phyloP scores from a whole-genome alignment of 2,113 vertebrate species.

The Gobius niger region DNA sequence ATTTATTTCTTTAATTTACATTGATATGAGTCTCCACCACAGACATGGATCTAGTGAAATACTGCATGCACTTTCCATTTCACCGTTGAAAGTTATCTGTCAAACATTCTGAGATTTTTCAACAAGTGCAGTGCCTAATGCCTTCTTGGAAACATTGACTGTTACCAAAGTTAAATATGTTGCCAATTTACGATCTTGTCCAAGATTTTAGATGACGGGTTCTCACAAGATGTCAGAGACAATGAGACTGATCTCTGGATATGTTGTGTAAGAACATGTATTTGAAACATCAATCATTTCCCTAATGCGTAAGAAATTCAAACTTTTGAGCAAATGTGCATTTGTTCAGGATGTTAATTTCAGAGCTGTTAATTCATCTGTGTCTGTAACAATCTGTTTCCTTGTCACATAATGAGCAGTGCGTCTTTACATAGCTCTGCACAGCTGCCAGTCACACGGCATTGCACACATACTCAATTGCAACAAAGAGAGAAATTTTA shows the following conservation, averaged over 20 bases:
- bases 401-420: slow-evolving; percentile 5
- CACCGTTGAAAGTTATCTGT: neutral
- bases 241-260: neutral
- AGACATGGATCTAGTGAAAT: neutral
- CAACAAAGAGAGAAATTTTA: neutral
- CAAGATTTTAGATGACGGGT: slow-evolving; percentile 8
- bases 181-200: slow-evolving; percentile 2
- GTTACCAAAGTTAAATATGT: slow-evolving; percentile 16
- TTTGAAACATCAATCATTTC: too few relatives aligned
- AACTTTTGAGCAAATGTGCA: slow-evolving; percentile 18
- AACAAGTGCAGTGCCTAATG: neutral
- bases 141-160: neutral
- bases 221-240: neutral
- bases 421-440: slow-evolving; percentile 2
- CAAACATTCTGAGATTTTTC: neutral
- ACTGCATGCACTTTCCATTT: neutral
- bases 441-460: slow-evolving; percentile 3
- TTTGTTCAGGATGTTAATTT: slow-evolving; percentile 8
- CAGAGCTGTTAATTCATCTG: slow-evolving; percentile 5
- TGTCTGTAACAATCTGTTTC: slow-evolving; percentile 6
- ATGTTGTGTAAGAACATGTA: too few relatives aligned
- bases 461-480: neutral
- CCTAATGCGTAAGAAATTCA: neutral
- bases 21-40: too few relatives aligned
- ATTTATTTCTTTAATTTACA: too few relatives aligned